A percentile compares a stretch with the other conserved stretches of the same genome.
Evolutionary conservation across 2,888 invertebrate genomes (phyloP).

Genomic region (Caenorhabditis afra): DNA sequence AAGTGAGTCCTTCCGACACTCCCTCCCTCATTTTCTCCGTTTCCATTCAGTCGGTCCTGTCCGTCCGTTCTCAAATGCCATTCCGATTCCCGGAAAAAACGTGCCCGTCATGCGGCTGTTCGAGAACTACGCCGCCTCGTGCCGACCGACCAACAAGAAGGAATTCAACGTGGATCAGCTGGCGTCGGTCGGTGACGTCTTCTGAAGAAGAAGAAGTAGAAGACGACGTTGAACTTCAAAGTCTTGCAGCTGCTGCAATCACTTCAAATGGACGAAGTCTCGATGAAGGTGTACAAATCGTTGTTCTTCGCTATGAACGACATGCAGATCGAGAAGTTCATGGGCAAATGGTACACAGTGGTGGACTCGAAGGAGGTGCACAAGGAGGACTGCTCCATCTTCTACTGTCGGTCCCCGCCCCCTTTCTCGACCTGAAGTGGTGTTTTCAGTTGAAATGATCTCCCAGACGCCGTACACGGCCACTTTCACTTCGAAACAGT

Average conservation of each 20-base stretch:
- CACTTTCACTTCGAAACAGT: slow-evolving; percentile 71
- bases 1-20: background rate
- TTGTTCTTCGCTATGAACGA: slow-evolving; percentile 78
- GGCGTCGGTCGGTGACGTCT: slow-evolving; percentile 59
- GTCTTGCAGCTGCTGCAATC: slow-evolving; percentile 72
- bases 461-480: slow-evolving; percentile 70
- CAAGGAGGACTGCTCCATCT: slow-evolving; percentile 73
- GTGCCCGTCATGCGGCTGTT: slow-evolving; percentile 75
- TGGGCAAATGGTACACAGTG: slow-evolving; percentile 79
- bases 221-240: too few species aligned
- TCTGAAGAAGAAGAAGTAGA: too few species aligned
- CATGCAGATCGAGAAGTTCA: slow-evolving; percentile 73
- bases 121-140: slow-evolving; percentile 75
- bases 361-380: slow-evolving; percentile 78
- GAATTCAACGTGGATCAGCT: slow-evolving; percentile 73
- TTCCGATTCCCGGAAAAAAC: slow-evolving; percentile 74
- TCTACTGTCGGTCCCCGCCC: slow-evolving; percentile 77
- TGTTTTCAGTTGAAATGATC: slow-evolving; percentile 71
- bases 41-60: slow-evolving; percentile 26
- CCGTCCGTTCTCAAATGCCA: slow-evolving; percentile 61
- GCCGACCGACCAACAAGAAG: slow-evolving; percentile 63
- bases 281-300: slow-evolving; percentile 73
- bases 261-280: slow-evolving; percentile 77
- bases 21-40: background rate
- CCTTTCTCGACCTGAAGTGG: too few species aligned